Conservation (phyloP, 1,140 invertebrate species). For the Caerostris darwini region DNA sequence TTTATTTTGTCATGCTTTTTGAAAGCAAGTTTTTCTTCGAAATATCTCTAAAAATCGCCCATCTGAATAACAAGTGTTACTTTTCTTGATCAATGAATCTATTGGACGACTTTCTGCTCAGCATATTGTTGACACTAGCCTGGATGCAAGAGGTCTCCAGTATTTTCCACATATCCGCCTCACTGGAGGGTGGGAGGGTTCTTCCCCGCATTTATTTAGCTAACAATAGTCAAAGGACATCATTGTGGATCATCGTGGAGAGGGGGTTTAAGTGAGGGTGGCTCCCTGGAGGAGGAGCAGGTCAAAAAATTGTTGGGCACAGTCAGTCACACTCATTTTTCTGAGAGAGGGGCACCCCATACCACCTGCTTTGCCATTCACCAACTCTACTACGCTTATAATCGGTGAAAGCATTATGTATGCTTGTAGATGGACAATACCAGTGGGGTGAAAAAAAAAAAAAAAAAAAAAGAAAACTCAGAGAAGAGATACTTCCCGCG, state of each 20-base stretch:
- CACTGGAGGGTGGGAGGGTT: background rate
- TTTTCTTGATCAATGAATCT: background rate
- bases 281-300: slow-evolving; percentile 22
- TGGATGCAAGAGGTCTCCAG: background rate
- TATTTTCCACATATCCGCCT: background rate
- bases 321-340: slow-evolving; percentile 36
- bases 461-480: background rate
- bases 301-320: slow-evolving; percentile 22
- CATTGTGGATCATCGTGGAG: slow-evolving; percentile 3
- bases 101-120: background rate
- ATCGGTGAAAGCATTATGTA: slow-evolving; percentile 62
- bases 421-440: slow-evolving; percentile 18
- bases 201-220: background rate
- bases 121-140: background rate
- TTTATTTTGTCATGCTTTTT: too few relatives aligned
- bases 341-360: background rate
- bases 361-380: slow-evolving; percentile 70
- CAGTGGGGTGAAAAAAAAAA: background rate
- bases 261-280: slow-evolving; percentile 43
- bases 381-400: slow-evolving; percentile 36
- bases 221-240: background rate
- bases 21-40: too few relatives aligned
- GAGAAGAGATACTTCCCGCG: slow-evolving; percentile 19
- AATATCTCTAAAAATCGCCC: too few relatives aligned
- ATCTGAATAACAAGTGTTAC: background rate